phyloP scores from a whole-genome alignment of 2,797 vertebrate species.

The Petrocephalus sullivani region DNA sequence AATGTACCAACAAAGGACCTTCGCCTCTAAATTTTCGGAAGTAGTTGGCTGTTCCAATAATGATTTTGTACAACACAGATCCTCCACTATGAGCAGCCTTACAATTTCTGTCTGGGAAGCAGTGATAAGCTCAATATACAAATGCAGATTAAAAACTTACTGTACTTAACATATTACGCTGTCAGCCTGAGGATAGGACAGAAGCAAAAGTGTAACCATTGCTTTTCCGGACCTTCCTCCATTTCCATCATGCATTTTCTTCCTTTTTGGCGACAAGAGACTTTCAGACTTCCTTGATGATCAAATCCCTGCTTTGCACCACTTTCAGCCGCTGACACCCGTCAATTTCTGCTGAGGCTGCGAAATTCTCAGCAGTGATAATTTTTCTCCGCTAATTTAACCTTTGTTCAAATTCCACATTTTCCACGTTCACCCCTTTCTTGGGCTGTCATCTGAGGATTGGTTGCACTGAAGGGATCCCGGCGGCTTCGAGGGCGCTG shows the following conservation, averaged over 20 bases:
- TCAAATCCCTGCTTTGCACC: background rate
- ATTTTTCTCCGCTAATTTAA: background rate
- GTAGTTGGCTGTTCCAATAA: background rate
- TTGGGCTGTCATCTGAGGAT: background rate
- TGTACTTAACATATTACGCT: background rate
- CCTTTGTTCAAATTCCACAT: background rate
- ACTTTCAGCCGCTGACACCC: too few species aligned
- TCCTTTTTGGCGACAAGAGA: background rate
- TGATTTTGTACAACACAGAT: background rate
- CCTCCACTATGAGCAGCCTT: background rate
- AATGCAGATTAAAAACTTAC: background rate
- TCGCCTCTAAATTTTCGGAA: background rate
- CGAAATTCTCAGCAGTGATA: background rate
- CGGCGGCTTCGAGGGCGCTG: background rate
- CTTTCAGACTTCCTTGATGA: background rate
- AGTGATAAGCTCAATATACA: background rate
- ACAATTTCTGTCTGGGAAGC: background rate
- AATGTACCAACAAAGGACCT: background rate
- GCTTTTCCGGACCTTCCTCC: background rate
- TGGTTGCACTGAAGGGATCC: background rate
- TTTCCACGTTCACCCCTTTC: background rate
- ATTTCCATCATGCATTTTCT: background rate
- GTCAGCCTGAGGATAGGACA: background rate
- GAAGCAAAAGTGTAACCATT: background rate
- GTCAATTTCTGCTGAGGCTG: background rate